Base-by-base conservation (phyloP, 2,113 vertebrate genomes). In the Xenopus laevis region DNA sequence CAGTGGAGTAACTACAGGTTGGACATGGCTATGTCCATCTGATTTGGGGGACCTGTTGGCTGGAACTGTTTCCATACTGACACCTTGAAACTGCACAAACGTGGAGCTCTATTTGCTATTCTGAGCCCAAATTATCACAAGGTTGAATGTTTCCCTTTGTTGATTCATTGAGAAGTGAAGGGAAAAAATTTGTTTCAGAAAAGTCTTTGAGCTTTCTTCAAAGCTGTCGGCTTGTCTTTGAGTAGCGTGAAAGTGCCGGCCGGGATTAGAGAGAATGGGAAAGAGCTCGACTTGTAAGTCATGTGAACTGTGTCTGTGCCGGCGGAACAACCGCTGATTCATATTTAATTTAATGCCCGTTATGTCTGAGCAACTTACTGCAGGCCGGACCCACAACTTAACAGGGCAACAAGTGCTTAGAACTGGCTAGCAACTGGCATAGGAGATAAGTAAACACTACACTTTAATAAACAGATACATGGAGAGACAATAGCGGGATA, bases 151-250 rank as follows among this genome's bases (percentile, higher is more conserved):
- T 79, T 74, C 81, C 81, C 78, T 77, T 78, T 72, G 65, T 3
- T 80, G 80, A 11, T 52, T 73, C 81, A 84, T 81, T 79, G 81
- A 79, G 75, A 71, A 79, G 74, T 79, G 71, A 74, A 79, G 71
- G 21, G 16, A 79, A 77, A 73, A 63, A 75, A 72, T 76, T 75
- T 65, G n/a, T n/a, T 81, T 77, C 77, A 74, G 77, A 69, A 72
- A 79, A 78, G 69, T 68, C 83, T 87, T 85, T 85, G 83, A 87
- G 85, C 79, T 17, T 71, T 83, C 82, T 84, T 87, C 85, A 87
- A 85, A 87, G 73, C 74, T 80, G 80, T 81, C 84, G 84, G 84
- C 83, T 87, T 83, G 82, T 69, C 83, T 87, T 84, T 87, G 84
- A 85, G 83, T 84, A 83, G 84, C 81, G 83, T 78, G 83, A 85